These are phyloP conservation scores for Spatulosminthurus flaviceps DNA, from an alignment of 2,888 invertebrate genomes.

Conservation along the genomic window DNA sequence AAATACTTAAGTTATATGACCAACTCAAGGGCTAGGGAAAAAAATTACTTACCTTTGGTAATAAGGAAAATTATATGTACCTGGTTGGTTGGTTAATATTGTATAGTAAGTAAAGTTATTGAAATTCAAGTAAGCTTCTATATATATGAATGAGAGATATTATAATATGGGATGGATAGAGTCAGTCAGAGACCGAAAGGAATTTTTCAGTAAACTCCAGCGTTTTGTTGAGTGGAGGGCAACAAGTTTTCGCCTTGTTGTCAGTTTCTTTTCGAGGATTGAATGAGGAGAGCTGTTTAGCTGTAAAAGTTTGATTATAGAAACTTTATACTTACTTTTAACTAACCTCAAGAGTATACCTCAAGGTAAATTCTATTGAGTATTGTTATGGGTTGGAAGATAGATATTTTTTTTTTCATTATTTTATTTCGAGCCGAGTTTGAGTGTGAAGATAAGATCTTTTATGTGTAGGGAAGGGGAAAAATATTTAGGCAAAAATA, in stretches of 20 bases:
- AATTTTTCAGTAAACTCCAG: not conserved
- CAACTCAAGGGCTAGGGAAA: conserved; percentile 13
- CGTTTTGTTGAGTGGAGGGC: conserved; percentile 10
- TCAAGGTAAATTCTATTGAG: conserved; percentile 1
- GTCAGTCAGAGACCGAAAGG: not conserved
- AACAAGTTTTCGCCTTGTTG: not conserved
- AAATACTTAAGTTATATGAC: not conserved
- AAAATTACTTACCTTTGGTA: conserved; percentile 9
- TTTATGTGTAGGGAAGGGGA: too few species aligned
- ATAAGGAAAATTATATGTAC: too few species aligned
- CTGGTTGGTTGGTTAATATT: too few species aligned
- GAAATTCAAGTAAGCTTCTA: too few species aligned
- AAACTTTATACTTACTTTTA: not conserved
- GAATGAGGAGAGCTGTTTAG: not conserved
- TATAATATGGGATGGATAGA: not conserved
- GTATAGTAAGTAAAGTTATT: too few species aligned
- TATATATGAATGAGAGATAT: too few species aligned
- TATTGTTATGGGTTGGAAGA: too few species aligned
- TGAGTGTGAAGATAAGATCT: too few species aligned
- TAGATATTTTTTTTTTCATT: too few species aligned
- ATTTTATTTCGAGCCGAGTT: too few species aligned
- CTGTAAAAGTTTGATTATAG: conserved; percentile 15
- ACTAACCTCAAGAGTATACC: too few species aligned
- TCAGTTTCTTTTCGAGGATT: not conserved
- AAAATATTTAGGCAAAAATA: too few species aligned